Percentiles rank a stretch among this genome's conserved stretches.
Conservation (phyloP, 2,113 vertebrate species). For the Otis tarda region DNA sequence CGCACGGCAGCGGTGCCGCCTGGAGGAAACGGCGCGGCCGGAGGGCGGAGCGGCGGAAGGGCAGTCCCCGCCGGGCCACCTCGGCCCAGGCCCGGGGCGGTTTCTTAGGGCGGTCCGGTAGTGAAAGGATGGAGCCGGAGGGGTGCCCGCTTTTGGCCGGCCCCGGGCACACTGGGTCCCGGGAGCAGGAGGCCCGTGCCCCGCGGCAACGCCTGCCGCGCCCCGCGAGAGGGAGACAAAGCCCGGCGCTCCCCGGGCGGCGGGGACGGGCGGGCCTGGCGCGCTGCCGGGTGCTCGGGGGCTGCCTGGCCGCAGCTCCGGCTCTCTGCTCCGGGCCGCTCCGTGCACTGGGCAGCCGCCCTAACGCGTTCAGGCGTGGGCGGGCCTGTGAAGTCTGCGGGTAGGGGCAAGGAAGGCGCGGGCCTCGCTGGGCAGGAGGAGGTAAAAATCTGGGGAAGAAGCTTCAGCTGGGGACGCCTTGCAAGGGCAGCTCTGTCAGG, state of each 20-base stretch:
- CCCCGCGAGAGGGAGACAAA: slow-evolving; percentile 43
- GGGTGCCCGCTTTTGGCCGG: background rate
- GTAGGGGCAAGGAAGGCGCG: background rate
- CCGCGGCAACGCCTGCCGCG: background rate
- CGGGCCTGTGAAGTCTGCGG: rapidly evolving
- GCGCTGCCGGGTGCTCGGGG: background rate
- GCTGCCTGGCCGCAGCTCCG: rapidly evolving
- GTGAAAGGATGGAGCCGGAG: background rate
- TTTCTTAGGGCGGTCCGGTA: background rate
- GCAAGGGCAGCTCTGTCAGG: background rate
- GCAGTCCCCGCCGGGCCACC: too few relatives aligned
- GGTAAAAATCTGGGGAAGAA: too few relatives aligned
- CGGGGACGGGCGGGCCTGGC: rapidly evolving
- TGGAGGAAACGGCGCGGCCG: background rate
- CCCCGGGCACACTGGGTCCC: background rate
- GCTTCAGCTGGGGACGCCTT: background rate
- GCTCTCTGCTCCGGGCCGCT: too few relatives aligned
- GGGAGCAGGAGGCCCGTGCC: background rate
- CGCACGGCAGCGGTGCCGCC: background rate
- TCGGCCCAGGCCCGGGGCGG: too few relatives aligned
- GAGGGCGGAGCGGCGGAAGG: too few relatives aligned
- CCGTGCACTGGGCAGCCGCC: background rate
- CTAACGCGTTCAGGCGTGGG: too few relatives aligned
- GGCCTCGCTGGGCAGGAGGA: background rate
- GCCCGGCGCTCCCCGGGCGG: background rate